phyloP scores from a whole-genome alignment of 2,888 invertebrate genomes.

The Lordiphosa andalusiaca region DNA sequence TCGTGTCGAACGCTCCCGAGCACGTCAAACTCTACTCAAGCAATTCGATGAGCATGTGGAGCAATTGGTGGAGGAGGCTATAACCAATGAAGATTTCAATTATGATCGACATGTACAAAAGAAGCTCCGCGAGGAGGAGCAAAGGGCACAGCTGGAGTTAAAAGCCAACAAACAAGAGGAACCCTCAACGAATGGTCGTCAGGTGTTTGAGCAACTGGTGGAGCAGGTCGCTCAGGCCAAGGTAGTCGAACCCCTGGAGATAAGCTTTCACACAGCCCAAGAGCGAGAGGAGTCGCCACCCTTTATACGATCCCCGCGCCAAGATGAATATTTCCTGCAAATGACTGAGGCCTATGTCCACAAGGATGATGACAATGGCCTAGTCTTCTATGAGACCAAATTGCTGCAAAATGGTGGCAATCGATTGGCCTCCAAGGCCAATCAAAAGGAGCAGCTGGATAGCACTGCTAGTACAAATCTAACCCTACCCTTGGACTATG shows the following conservation, averaged over 20 bases:
- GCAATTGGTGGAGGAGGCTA: slow-evolving; percentile 69
- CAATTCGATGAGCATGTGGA: slow-evolving; percentile 66
- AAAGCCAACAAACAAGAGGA: slow-evolving; percentile 16
- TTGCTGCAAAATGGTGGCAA: slow-evolving; percentile 61
- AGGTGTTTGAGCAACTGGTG: slow-evolving; percentile 58
- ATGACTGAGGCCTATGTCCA: slow-evolving; percentile 89
- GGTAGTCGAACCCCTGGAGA: slow-evolving; percentile 34
- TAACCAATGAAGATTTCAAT: slow-evolving; percentile 72
- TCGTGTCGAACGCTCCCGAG: slow-evolving; percentile 76
- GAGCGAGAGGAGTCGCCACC: slow-evolving; percentile 5
- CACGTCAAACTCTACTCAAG: slow-evolving; percentile 68
- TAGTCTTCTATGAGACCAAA: slow-evolving; percentile 84
- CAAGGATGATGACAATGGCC: slow-evolving; percentile 86
- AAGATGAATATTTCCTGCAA: slow-evolving; percentile 73
- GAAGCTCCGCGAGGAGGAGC: slow-evolving; percentile 28
- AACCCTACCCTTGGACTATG: slow-evolving; percentile 84
- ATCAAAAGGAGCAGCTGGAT: slow-evolving; percentile 32
- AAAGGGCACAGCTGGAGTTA: slow-evolving; percentile 7
- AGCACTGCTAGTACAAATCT: slow-evolving; percentile 81
- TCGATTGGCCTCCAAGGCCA: slow-evolving; percentile 15
- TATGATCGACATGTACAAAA: slow-evolving; percentile 58
- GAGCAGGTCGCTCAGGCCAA: slow-evolving; percentile 65
- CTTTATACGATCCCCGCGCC: slow-evolving; percentile 61
- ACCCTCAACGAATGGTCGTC: slow-evolving; percentile 24
- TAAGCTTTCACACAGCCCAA: slow-evolving; percentile 45